Evolutionary conservation across 2,888 invertebrate genomes (phyloP).

Genomic region (Eulithis prunata): DNA sequence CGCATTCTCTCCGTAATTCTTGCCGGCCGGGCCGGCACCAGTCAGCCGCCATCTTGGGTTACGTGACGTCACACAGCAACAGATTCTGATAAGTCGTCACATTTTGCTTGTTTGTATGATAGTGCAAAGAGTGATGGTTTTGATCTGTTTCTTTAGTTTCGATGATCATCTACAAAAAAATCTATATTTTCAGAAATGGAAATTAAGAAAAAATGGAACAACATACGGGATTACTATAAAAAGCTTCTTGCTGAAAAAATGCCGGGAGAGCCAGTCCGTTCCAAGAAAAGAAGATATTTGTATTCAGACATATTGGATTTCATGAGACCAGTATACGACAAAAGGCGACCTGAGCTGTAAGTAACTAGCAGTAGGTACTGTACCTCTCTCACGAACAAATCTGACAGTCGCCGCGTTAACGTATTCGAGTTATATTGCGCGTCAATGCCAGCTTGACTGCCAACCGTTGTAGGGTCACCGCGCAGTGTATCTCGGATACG

Average conservation of each 20-base stretch:
- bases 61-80: conserved; percentile 8
- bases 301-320: conserved; percentile 19
- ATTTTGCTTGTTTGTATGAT: too few relatives aligned
- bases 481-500: too few relatives aligned
- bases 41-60: conserved; percentile 6
- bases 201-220: conserved; percentile 23
- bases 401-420: too few relatives aligned
- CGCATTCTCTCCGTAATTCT: not conserved
- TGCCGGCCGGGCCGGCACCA: not conserved
- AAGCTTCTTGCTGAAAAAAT: conserved; percentile 10
- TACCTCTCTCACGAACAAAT: too few relatives aligned
- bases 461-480: too few relatives aligned
- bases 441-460: too few relatives aligned
- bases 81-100: not conserved
- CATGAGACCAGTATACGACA: conserved; percentile 23
- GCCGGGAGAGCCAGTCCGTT: conserved; percentile 13
- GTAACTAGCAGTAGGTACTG: not conserved
- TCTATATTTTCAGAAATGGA: conserved; percentile 14
- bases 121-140: too few relatives aligned
- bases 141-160: too few relatives aligned
- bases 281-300: conserved; percentile 19
- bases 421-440: too few relatives aligned
- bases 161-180: not conserved
- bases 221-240: conserved; percentile 23
- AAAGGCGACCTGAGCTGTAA: conserved; percentile 11